These are phyloP conservation scores for Bimastos eiseni DNA, from an alignment of 2,888 invertebrate species.

Conservation along the genomic window DNA sequence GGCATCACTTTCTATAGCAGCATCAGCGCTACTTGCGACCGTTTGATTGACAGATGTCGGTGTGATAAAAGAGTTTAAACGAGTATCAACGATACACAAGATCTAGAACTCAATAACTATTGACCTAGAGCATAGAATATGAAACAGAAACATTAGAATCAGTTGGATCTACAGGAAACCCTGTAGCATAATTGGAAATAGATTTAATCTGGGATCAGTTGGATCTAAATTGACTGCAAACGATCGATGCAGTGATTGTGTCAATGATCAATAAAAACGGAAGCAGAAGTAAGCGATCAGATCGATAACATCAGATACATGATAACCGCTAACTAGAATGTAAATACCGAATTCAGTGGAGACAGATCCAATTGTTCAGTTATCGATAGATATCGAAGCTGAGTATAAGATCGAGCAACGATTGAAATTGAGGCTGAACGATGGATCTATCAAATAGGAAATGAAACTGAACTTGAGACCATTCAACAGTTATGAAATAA, in stretches of 20 bases:
- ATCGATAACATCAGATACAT: background rate
- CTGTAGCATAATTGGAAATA: background rate
- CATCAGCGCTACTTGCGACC: background rate
- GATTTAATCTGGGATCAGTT: background rate
- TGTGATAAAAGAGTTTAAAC: background rate
- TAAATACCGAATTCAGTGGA: background rate
- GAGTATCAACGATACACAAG: background rate
- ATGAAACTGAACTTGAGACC: background rate
- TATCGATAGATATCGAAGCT: background rate
- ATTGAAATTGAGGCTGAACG: background rate
- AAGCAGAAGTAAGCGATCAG: background rate
- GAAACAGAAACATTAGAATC: background rate
- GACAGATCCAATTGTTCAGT: background rate
- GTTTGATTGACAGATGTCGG: background rate
- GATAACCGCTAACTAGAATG: background rate
- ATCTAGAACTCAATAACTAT: background rate
- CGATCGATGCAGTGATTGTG: background rate
- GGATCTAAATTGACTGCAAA: background rate
- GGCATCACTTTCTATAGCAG: background rate
- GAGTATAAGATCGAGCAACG: background rate
- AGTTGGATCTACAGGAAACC: background rate
- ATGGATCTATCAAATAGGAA: background rate
- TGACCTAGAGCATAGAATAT: background rate
- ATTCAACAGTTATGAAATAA: background rate
- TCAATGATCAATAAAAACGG: background rate